These are phyloP conservation scores for Scaptomyza polygonia DNA, from an alignment of 2,888 invertebrate genomes.

Conservation along the genomic window DNA sequence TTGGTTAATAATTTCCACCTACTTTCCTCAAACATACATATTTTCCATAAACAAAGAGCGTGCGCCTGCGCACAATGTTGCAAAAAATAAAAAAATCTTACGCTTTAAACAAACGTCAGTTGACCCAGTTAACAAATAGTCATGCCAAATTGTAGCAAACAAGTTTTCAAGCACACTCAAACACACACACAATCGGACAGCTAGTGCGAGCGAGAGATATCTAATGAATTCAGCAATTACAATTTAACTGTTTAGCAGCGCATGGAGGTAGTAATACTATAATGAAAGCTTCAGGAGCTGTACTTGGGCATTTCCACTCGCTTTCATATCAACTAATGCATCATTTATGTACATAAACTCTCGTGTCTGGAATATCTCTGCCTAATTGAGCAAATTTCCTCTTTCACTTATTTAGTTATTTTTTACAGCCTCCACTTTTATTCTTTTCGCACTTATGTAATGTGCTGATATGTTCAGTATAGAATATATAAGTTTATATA, in stretches of 20 bases:
- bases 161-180: slow-evolving; percentile 50
- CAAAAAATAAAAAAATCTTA: slow-evolving; percentile 27
- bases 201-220: slow-evolving; percentile 22
- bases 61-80: slow-evolving; percentile 45
- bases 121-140: slow-evolving; percentile 73
- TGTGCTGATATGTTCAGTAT: slow-evolving; percentile 24
- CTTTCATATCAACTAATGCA: slow-evolving; percentile 9
- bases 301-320: slow-evolving; percentile 33
- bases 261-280: slow-evolving; percentile 33
- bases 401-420: slow-evolving; percentile 11
- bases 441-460: slow-evolving; percentile 52
- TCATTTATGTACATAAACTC: neutral
- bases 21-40: slow-evolving; percentile 4
- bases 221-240: slow-evolving; percentile 60
- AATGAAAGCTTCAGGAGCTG: slow-evolving; percentile 39
- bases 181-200: slow-evolving; percentile 1
- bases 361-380: neutral
- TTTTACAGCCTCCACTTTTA: slow-evolving; percentile 51
- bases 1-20: neutral
- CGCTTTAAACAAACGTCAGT: slow-evolving; percentile 35
- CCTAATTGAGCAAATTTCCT: slow-evolving; percentile 5
- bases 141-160: slow-evolving; percentile 69
- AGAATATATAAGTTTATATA: slow-evolving; percentile 8
- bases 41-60: slow-evolving; percentile 28
- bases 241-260: slow-evolving; percentile 52